Evolutionary conservation across 2,888 invertebrate species (phyloP).

Genomic region (Dasysyrphus albostriatus): DNA sequence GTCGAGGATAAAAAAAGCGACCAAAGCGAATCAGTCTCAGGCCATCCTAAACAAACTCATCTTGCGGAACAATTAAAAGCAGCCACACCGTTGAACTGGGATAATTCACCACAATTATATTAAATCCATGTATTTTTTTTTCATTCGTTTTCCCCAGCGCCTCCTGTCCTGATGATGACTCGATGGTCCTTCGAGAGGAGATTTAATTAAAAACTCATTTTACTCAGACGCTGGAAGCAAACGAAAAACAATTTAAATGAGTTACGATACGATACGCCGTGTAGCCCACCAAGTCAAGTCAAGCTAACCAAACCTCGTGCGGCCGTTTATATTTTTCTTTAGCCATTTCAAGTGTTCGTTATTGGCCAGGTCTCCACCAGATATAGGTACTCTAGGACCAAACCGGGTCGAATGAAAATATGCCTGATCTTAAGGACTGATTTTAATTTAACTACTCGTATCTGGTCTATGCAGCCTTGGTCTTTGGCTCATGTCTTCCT

Average conservation of each 20-base stretch:
- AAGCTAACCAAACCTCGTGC: conserved; percentile 26
- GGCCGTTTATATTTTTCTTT: conserved; percentile 16
- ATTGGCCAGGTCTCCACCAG: background rate
- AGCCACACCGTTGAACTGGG: conserved; percentile 73
- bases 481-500: conserved; percentile 18
- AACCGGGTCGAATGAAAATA: conserved; percentile 14
- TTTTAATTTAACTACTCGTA: conserved; percentile 71
- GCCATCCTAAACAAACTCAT: conserved; percentile 49
- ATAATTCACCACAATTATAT: conserved; percentile 79
- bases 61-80: conserved; percentile 66
- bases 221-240: conserved; percentile 66
- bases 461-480: background rate
- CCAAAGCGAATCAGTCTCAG: background rate
- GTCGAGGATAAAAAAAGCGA: background rate
- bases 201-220: conserved; percentile 82
- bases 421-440: conserved; percentile 61
- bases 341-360: conserved; percentile 17
- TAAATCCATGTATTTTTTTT: conserved; percentile 69
- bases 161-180: conserved; percentile 40
- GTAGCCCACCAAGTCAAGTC: conserved; percentile 18
- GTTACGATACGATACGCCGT: conserved; percentile 54
- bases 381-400: background rate
- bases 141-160: background rate
- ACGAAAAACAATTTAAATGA: conserved; percentile 75
- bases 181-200: conserved; percentile 65